Conservation (phyloP, 2,113 vertebrate species). For the Gopherus evgoodei region DNA sequence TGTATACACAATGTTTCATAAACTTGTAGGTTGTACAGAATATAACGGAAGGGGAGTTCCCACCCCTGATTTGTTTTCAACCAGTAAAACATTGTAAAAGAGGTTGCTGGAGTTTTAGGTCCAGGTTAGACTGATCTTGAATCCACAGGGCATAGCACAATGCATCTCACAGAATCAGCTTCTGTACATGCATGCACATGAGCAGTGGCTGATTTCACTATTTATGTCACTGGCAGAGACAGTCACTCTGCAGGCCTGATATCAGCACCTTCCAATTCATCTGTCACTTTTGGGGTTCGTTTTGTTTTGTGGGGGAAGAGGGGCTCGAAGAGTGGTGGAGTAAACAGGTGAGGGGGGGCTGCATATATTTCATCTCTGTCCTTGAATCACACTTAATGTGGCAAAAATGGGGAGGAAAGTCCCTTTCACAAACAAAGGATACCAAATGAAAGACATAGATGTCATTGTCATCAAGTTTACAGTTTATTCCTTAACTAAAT, state of each 20-base stretch:
- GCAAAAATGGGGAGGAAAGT: slow-evolving; percentile 41
- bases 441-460: slow-evolving; percentile 41
- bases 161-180: slow-evolving; percentile 6
- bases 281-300: slow-evolving; percentile 9
- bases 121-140: neutral
- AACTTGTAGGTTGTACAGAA: slow-evolving; percentile 53
- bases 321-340: neutral
- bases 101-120: neutral
- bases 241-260: neutral
- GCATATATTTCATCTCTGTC: neutral
- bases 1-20: slow-evolving; percentile 45
- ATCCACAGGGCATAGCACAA: neutral
- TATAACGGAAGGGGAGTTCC: slow-evolving; percentile 16
- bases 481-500: slow-evolving; percentile 54
- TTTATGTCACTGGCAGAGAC: neutral
- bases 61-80: neutral
- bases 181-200: rapidly evolving
- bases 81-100: neutral
- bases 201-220: slow-evolving; percentile 6
- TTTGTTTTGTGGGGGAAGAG: slow-evolving; percentile 17
- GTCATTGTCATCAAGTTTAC: slow-evolving; percentile 41
- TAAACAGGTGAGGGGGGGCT: neutral
- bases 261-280: neutral
- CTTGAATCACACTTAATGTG: slow-evolving; percentile 3
- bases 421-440: slow-evolving; percentile 33